Evolutionary conservation across 2,113 vertebrate species (phyloP).

Genomic region (Lepidiolamprologus cunningtoni): DNA sequence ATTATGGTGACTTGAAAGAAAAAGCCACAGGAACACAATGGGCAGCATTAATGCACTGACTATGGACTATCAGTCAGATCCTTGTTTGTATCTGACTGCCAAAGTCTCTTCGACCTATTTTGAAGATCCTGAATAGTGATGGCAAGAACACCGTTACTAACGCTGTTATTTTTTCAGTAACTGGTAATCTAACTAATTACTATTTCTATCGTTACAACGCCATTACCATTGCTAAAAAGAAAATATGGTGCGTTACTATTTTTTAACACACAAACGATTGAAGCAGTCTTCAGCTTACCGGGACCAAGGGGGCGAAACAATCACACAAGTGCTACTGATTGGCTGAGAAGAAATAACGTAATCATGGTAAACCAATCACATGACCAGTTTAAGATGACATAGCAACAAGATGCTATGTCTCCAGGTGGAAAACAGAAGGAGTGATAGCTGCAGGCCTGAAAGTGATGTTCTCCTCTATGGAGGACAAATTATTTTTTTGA

Average conservation of each 20-base stretch:
- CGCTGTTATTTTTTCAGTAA: background rate
- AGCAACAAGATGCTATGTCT: background rate
- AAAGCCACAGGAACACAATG: background rate
- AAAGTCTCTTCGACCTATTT: rapidly evolving
- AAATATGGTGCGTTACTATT: background rate
- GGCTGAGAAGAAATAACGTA: background rate
- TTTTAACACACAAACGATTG: background rate
- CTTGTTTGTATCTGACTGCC: background rate
- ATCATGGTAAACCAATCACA: background rate
- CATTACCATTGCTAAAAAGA: background rate
- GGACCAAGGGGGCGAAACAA: background rate
- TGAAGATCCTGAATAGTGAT: background rate
- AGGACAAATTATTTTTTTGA: background rate
- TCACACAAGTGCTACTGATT: background rate
- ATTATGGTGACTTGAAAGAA: background rate
- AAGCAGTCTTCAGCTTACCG: background rate
- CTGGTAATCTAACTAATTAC: background rate
- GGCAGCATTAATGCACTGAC: background rate
- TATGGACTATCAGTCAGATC: background rate
- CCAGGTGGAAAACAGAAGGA: background rate
- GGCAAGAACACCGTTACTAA: background rate
- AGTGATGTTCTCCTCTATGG: background rate
- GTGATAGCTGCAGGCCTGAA: background rate
- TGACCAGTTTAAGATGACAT: background rate
- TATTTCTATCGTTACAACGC: rapidly evolving